Evolutionary conservation across 37 sponge, comb jelly and placozoan genomes (phyloP).

Genomic region (Theonella swinhoei): DNA sequence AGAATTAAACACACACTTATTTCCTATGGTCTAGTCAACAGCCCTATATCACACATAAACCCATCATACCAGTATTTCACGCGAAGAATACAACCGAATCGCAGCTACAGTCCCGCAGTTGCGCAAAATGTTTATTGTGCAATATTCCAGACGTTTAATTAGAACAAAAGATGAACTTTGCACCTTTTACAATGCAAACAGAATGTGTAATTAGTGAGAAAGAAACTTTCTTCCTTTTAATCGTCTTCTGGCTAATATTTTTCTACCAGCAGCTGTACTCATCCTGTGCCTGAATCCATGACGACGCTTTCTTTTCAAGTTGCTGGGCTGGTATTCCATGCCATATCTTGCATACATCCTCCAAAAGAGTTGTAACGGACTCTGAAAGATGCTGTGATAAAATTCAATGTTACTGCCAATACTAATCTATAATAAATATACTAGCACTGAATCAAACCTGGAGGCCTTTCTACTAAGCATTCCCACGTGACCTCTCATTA

Average conservation of each 20-base stretch:
- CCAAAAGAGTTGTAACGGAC: conserved; percentile 17
- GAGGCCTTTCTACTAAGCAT: no score
- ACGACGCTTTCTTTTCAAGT: conserved; percentile 75
- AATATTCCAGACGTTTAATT: no score
- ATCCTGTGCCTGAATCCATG: conserved; percentile 80
- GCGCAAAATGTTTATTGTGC: no score
- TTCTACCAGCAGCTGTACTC: conserved; percentile 77
- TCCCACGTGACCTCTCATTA: no score
- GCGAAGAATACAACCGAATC: no score
- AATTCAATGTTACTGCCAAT: neutral
- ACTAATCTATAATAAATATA: neutral
- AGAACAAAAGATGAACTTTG: no score
- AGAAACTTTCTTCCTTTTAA: conserved; percentile 89
- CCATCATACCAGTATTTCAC: no score
- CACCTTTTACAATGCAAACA: no score
- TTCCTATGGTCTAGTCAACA: no score
- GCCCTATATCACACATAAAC: no score
- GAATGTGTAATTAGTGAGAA: conserved; percentile 79
- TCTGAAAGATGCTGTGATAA: neutral
- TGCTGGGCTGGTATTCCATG: conserved; percentile 93
- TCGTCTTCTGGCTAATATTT: conserved; percentile 81
- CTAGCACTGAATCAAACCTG: neutral
- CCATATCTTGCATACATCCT: conserved; percentile 56
- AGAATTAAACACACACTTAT: no score
- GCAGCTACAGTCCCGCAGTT: no score